These are phyloP conservation scores for Ceyx melanurus DNA, from an alignment of 2,113 vertebrate species.

Conservation along the genomic window DNA sequence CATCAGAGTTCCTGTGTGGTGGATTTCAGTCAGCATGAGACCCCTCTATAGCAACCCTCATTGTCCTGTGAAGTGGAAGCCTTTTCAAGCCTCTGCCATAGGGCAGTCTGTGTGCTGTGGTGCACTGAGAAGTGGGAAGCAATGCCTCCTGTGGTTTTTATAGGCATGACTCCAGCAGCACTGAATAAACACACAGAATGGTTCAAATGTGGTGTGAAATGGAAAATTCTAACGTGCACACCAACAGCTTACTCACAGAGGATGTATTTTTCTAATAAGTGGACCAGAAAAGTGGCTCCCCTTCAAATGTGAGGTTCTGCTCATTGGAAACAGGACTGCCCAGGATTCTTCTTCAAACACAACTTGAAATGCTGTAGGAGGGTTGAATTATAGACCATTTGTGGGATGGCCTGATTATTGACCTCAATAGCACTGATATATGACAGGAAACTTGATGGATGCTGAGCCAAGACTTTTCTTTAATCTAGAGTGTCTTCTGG, in stretches of 20 bases:
- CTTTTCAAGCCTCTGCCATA: neutral
- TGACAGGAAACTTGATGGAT: neutral
- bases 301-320: neutral
- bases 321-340: neutral
- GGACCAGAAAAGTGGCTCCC: neutral
- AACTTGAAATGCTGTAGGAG: neutral
- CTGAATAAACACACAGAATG: neutral
- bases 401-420: neutral
- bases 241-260: neutral
- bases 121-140: neutral
- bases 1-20: neutral
- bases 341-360: neutral
- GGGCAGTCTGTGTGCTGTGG: neutral
- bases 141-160: neutral
- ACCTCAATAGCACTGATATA: neutral
- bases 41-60: accelerated
- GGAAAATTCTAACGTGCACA: slow-evolving; percentile 1
- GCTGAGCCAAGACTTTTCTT: neutral
- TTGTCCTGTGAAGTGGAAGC: neutral
- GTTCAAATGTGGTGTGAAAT: neutral
- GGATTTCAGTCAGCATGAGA: neutral
- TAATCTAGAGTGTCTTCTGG: neutral
- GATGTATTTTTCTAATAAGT: neutral
- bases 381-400: neutral
- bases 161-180: neutral